These are phyloP conservation scores for Narcine bancroftii DNA, from an alignment of 2,113 vertebrate genomes.

Conservation along the genomic window DNA sequence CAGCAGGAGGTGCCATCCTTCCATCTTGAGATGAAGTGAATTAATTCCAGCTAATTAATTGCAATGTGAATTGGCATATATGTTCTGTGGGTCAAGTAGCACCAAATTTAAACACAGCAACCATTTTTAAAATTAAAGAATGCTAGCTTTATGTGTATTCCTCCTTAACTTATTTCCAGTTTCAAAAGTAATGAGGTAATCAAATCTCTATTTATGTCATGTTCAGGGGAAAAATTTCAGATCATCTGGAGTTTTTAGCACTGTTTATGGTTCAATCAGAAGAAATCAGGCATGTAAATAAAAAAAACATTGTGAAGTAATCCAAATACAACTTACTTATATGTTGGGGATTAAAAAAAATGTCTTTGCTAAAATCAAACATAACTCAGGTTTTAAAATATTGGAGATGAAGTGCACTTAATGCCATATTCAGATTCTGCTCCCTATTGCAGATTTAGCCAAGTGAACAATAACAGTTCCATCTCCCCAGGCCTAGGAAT, in stretches of 20 bases:
- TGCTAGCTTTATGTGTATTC: conserved; percentile 18
- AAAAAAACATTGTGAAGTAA: background rate
- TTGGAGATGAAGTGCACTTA: background rate
- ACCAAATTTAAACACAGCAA: conserved; percentile 10
- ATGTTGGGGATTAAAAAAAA: too few relatives aligned
- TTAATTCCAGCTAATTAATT: background rate
- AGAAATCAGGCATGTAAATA: background rate
- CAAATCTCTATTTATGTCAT: background rate
- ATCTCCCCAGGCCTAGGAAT: background rate
- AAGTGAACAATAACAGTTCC: background rate
- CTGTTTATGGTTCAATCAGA: background rate
- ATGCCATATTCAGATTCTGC: background rate
- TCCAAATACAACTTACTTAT: background rate
- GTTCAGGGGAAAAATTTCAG: background rate
- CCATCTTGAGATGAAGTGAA: background rate
- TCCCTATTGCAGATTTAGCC: background rate
- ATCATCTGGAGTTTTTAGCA: background rate
- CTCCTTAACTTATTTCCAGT: background rate
- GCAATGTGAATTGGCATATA: background rate
- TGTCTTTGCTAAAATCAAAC: background rate
- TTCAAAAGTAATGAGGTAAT: background rate
- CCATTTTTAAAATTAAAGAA: conserved; percentile 5
- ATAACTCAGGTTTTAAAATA: background rate
- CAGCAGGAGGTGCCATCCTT: background rate
- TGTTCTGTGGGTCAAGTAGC: conserved; percentile 31